phyloP scores from a whole-genome alignment of 2,888 invertebrate genomes.

The Cecidostiba fungosa region DNA sequence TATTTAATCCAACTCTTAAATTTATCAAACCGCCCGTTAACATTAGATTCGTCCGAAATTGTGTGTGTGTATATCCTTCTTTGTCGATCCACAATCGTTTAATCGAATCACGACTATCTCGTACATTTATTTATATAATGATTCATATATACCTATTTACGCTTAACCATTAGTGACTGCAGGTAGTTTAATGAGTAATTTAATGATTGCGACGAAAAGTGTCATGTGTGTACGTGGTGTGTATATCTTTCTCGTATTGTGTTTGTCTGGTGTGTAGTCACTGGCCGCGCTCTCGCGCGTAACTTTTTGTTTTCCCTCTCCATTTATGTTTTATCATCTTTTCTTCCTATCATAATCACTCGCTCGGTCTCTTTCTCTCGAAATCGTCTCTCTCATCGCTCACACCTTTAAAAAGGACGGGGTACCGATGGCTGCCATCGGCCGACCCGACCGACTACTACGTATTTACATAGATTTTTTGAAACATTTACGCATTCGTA shows the following conservation, averaged over 20 bases:
- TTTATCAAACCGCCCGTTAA: conserved; percentile 61
- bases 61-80: not conserved
- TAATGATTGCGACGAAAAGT: conserved; percentile 60
- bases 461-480: conserved; percentile 57
- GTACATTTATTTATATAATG: conserved; percentile 60
- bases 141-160: conserved; percentile 62
- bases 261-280: conserved; percentile 42
- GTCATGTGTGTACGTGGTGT: conserved; percentile 33
- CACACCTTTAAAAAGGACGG: conserved; percentile 36
- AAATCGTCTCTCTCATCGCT: conserved; percentile 19
- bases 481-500: conserved; percentile 19
- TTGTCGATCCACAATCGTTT: conserved; percentile 11
- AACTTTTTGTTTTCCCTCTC: conserved; percentile 28
- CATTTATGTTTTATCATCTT: not conserved
- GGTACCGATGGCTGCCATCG: conserved; percentile 52
- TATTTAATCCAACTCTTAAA: conserved; percentile 67
- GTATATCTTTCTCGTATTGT: not conserved
- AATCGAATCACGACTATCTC: conserved; percentile 57
- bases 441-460: conserved; percentile 17
- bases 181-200: conserved; percentile 60
- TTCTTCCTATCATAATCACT: conserved; percentile 16
- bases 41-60: conserved; percentile 55
- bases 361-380: conserved; percentile 24
- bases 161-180: conserved; percentile 63
- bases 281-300: conserved; percentile 31